phyloP scores from a whole-genome alignment of 2,113 vertebrate species.

The Plecotus auritus region DNA sequence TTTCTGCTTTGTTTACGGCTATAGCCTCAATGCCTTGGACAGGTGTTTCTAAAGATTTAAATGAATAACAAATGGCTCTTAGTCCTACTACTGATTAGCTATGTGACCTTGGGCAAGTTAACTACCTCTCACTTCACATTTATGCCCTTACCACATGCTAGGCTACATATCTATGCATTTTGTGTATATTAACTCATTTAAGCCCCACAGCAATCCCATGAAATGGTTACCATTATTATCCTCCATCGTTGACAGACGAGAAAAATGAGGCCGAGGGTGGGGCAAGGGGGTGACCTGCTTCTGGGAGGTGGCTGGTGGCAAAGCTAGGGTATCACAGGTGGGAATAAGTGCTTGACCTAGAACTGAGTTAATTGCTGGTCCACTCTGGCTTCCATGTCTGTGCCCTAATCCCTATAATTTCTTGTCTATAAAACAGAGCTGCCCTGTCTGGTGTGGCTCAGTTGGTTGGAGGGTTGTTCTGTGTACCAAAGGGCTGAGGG shows the following conservation, averaged over 20 bases:
- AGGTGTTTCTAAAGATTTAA: background rate
- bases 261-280: background rate
- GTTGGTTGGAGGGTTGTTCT: background rate
- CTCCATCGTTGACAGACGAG: background rate
- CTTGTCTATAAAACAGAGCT: slow-evolving; percentile 39
- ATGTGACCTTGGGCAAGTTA: background rate
- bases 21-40: background rate
- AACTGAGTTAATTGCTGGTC: background rate
- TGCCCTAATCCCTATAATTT: background rate
- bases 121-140: background rate
- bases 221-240: background rate
- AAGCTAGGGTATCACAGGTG: fast-evolving
- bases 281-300: background rate
- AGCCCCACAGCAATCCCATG: background rate
- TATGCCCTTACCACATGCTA: background rate
- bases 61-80: background rate
- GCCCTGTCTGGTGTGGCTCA: background rate
- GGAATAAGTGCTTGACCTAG: background rate
- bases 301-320: background rate
- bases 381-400: background rate
- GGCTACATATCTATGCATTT: background rate
- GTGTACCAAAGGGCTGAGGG: background rate
- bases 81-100: background rate
- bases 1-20: background rate
- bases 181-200: background rate